A percentile compares a stretch with the other conserved stretches of the same genome.
Conservation (phyloP, 2,797 vertebrate species). For the Phataginus tricuspis region DNA sequence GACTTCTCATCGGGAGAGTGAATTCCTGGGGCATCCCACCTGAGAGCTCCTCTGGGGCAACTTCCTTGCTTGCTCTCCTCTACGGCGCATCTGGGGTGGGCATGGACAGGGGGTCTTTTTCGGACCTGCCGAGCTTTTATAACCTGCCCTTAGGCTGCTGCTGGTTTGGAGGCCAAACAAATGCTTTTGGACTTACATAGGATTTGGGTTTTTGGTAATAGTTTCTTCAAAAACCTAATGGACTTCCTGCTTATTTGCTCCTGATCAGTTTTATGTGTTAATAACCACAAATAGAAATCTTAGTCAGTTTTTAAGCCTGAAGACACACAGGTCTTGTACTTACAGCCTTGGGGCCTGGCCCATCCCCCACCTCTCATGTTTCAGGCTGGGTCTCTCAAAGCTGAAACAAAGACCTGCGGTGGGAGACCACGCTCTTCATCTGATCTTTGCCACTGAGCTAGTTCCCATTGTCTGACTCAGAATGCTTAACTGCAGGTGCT, state of each 20-base stretch:
- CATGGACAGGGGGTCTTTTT: not conserved
- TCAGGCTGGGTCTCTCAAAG: not conserved
- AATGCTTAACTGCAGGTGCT: not conserved
- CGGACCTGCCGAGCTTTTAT: not conserved
- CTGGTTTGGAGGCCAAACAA: not conserved
- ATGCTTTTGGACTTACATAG: not conserved
- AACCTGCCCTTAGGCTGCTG: not conserved
- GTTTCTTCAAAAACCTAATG: not conserved
- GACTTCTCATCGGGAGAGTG: not conserved
- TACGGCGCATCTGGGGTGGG: not conserved
- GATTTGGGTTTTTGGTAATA: not conserved
- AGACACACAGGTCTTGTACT: not conserved
- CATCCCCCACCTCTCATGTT: not conserved
- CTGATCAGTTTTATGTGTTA: not conserved
- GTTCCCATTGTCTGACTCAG: not conserved
- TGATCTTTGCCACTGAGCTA: conserved; percentile 6
- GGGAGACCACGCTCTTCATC: not conserved
- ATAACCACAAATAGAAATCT: not conserved
- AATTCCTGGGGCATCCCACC: not conserved
- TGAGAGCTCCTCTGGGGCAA: not conserved
- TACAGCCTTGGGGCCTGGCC: not conserved
- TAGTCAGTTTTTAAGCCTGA: not conserved
- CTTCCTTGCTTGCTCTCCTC: not conserved
- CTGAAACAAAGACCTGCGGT: not conserved
- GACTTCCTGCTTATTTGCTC: not conserved